These are phyloP conservation scores for Lepidonotus clava DNA, from an alignment of 2,888 invertebrate species.

Conservation along the genomic window DNA sequence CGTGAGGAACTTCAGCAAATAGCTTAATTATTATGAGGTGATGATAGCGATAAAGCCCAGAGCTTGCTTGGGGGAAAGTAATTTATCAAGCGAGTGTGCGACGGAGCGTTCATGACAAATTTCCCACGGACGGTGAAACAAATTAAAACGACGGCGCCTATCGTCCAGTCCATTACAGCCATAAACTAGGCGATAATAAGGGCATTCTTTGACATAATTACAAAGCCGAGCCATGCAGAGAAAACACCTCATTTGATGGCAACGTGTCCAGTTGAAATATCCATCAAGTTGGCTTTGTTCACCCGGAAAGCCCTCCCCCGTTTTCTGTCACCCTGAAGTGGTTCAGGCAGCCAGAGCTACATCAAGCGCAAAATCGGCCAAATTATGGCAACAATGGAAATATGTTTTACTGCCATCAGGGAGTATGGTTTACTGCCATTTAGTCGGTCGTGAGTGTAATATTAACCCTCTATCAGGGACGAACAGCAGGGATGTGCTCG, in stretches of 20 bases:
- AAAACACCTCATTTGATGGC: not conserved
- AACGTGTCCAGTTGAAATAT: not conserved
- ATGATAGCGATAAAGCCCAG: too few relatives aligned
- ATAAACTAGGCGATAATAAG: not conserved
- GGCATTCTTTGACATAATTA: not conserved
- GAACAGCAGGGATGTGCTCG: not conserved
- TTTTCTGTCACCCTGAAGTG: not conserved
- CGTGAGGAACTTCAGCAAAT: too few relatives aligned
- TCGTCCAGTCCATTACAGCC: not conserved
- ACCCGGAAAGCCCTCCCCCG: not conserved
- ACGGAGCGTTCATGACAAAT: not conserved
- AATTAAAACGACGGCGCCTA: conserved; percentile 1
- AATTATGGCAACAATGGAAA: not conserved
- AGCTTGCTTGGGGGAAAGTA: too few relatives aligned
- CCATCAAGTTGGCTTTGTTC: not conserved
- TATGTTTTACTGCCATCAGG: not conserved
- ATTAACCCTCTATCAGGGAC: not conserved
- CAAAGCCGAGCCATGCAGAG: not conserved
- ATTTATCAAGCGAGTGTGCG: too few relatives aligned
- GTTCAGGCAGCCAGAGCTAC: not conserved
- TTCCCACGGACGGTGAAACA: not conserved
- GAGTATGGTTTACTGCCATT: conserved; percentile 18
- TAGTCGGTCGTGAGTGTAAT: not conserved
- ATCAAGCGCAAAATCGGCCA: not conserved
- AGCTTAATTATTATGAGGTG: too few relatives aligned